Percentiles rank a stretch among this genome's conserved stretches.
Conservation (phyloP, 2,888 invertebrate species). For the Lepidonotus clava region DNA sequence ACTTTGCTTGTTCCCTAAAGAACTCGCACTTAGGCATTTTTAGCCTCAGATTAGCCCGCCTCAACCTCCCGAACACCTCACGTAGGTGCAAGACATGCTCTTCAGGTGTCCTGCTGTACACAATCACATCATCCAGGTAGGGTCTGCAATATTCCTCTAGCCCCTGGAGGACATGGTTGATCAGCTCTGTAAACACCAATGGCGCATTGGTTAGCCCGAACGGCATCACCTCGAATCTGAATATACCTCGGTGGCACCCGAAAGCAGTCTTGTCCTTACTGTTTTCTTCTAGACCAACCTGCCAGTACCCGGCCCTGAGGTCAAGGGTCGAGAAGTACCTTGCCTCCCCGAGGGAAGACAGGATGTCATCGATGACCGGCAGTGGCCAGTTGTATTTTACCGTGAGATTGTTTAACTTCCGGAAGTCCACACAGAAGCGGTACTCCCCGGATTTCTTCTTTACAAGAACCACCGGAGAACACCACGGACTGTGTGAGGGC, state of each 20-base stretch:
- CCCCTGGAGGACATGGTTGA: background rate
- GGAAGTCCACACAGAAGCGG: conserved; percentile 9
- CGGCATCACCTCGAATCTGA: conserved; percentile 5
- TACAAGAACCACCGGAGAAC: background rate
- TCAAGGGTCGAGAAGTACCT: background rate
- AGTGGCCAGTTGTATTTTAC: conserved; percentile 37
- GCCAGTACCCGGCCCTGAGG: background rate
- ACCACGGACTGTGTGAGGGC: conserved; percentile 10
- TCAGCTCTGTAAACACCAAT: conserved; percentile 8
- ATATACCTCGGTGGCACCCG: conserved; percentile 17
- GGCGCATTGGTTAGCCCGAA: conserved; percentile 7
- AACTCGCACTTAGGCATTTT: background rate
- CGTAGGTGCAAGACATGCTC: background rate
- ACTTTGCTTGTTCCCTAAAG: background rate
- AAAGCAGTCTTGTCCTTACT: conserved; percentile 20
- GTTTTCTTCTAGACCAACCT: background rate
- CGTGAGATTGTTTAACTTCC: background rate
- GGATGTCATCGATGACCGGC: background rate
- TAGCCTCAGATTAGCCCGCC: background rate
- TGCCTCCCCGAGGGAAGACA: background rate
- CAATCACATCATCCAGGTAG: conserved; percentile 7
- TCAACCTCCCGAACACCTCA: background rate
- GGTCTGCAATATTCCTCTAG: conserved; percentile 6
- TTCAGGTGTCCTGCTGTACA: background rate
- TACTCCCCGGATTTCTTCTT: conserved; percentile 4